Conservation (phyloP, 2,113 vertebrate genomes). For the Brienomyrus longianalis region DNA sequence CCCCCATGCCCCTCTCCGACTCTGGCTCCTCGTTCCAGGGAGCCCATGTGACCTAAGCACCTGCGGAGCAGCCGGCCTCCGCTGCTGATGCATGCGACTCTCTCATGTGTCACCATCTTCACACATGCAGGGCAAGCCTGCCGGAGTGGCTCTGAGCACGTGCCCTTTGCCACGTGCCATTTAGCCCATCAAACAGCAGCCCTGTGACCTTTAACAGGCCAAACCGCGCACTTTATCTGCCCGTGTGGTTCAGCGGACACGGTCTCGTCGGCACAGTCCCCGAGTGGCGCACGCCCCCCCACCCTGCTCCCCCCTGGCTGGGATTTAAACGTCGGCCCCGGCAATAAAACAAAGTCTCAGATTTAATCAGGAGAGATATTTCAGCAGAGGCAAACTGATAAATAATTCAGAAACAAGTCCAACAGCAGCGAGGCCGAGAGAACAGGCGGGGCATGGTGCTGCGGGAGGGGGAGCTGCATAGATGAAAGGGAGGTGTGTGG, state of each 20-base stretch:
- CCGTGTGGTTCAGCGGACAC: not conserved
- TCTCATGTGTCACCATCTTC: not conserved
- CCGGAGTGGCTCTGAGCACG: not conserved
- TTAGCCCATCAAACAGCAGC: not conserved
- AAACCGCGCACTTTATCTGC: not conserved
- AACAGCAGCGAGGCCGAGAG: conserved; percentile 33
- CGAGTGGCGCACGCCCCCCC: not conserved
- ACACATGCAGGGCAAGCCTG: not conserved
- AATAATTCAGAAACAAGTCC: conserved; percentile 62
- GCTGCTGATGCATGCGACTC: not conserved
- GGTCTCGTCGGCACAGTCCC: not conserved
- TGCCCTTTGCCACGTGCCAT: not conserved
- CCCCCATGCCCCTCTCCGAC: not conserved
- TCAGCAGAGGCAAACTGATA: conserved; percentile 54
- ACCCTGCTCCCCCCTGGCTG: conserved; percentile 24
- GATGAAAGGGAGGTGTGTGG: not conserved
- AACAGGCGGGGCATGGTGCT: conserved; percentile 20
- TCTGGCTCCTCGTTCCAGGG: not conserved
- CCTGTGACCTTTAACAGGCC: not conserved
- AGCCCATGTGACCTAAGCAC: not conserved
- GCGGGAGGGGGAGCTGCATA: conserved; percentile 23
- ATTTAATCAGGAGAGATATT: conserved; percentile 62
- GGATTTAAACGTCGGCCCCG: conserved; percentile 47
- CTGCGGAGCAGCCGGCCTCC: not conserved
- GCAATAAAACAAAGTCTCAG: conserved; percentile 56